Conservation (phyloP, 2,113 vertebrate genomes). For the Falco punctatus region DNA sequence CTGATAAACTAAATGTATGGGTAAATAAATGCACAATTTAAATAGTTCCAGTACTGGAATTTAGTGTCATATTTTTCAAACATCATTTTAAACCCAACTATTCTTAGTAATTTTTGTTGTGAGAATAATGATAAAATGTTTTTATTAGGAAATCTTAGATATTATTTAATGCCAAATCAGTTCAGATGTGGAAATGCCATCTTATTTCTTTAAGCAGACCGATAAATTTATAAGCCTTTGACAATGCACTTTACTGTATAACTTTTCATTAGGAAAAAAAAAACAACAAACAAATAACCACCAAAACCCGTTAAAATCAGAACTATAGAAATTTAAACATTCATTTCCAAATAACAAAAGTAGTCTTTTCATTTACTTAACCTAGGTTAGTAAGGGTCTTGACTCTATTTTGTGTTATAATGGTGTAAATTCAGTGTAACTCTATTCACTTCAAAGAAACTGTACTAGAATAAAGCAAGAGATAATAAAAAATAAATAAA, state of each 20-base stretch:
- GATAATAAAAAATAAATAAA: neutral
- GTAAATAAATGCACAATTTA: neutral
- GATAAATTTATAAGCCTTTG: neutral
- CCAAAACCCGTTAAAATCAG: neutral
- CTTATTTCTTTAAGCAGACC: neutral
- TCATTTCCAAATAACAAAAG: neutral
- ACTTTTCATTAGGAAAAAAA: neutral
- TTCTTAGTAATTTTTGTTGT: neutral
- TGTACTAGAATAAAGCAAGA: neutral
- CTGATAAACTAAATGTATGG: neutral
- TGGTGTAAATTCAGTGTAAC: neutral
- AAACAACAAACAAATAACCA: neutral
- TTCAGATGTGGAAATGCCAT: neutral
- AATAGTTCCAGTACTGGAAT: neutral
- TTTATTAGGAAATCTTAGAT: conserved; percentile 1
- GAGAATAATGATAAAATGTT: conserved; percentile 18
- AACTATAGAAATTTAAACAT: neutral
- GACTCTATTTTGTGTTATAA: neutral
- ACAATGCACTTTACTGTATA: neutral
- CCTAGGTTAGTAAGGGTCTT: neutral
- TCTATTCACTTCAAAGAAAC: neutral
- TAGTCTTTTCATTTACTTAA: neutral
- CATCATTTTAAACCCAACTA: neutral
- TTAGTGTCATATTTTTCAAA: conserved; percentile 20
- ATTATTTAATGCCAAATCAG: neutral